phyloP scores from a whole-genome alignment of 2,113 vertebrate genomes.

The Tachuris rubrigastra region DNA sequence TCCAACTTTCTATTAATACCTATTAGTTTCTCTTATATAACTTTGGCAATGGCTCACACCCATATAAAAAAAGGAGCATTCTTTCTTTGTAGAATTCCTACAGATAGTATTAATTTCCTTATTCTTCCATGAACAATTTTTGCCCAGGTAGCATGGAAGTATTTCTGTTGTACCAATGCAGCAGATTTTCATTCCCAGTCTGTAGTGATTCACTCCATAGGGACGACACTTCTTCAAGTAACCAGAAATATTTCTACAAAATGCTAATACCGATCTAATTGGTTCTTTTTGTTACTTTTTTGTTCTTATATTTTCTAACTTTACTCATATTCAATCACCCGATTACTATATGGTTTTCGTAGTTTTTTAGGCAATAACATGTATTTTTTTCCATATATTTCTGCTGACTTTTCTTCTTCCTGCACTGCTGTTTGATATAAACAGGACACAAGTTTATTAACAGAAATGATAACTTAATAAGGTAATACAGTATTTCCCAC shows the following conservation, averaged over 20 bases:
- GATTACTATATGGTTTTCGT: neutral
- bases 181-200: neutral
- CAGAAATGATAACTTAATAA: conserved; percentile 54
- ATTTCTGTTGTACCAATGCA: neutral
- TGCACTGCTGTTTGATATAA: neutral
- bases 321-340: neutral
- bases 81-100: neutral
- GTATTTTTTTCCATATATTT: neutral
- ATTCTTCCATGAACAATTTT: neutral
- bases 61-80: neutral
- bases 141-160: neutral
- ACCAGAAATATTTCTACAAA: neutral
- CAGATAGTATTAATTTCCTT: neutral
- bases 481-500: conserved; percentile 6
- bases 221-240: neutral
- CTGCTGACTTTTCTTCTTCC: neutral
- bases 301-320: neutral
- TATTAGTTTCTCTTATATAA: neutral
- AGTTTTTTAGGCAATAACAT: neutral
- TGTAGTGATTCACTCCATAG: neutral
- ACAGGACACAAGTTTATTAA: conserved; percentile 7
- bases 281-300: neutral
- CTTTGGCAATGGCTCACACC: neutral
- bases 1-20: neutral
- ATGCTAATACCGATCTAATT: neutral